A percentile compares a stretch with the other conserved stretches of the same genome.
Evolutionary conservation across 2,113 vertebrate genomes (phyloP).

Genomic region (Gasterosteus nipponicus): DNA sequence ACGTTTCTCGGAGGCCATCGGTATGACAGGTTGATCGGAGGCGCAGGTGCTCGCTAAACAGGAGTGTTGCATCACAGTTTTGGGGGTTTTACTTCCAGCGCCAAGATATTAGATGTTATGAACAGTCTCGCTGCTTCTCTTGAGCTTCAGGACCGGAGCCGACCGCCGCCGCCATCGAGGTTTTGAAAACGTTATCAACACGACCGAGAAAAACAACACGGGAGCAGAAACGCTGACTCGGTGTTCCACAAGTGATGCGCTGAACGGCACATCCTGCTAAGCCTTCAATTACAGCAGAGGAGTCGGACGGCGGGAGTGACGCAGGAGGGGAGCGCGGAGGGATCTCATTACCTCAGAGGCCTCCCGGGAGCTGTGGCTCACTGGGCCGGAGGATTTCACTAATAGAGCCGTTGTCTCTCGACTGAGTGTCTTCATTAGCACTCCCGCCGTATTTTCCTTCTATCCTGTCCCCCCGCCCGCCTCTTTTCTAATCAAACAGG

Average conservation of each 20-base stretch:
- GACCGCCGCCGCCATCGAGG: too few species aligned
- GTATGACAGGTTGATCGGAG: background rate
- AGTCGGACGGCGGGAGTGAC: slow-evolving; percentile 65
- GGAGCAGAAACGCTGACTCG: slow-evolving; percentile 47
- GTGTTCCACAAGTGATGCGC: slow-evolving; percentile 49
- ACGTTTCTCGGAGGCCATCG: too few species aligned
- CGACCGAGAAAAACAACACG: slow-evolving; percentile 13
- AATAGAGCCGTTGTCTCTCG: slow-evolving; percentile 54
- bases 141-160: too few species aligned
- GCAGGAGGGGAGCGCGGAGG: slow-evolving; percentile 55
- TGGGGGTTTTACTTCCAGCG: too few species aligned
- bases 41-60: too few species aligned
- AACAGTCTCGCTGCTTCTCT: too few species aligned
- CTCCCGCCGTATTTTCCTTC: slow-evolving; percentile 14
- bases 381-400: slow-evolving; percentile 53
- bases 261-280: slow-evolving; percentile 47
- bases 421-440: slow-evolving; percentile 44
- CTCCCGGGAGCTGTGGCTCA: slow-evolving; percentile 55
- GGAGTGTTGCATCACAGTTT: too few species aligned
- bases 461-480: background rate
- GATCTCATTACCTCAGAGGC: slow-evolving; percentile 75
- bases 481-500: background rate
- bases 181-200: too few species aligned
- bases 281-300: slow-evolving; percentile 68
- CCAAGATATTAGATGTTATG: too few species aligned